Percentiles rank a stretch among this genome's conserved stretches.
Evolutionary conservation across 2,113 vertebrate species (phyloP).

Genomic region (Crotalus helleri): DNA sequence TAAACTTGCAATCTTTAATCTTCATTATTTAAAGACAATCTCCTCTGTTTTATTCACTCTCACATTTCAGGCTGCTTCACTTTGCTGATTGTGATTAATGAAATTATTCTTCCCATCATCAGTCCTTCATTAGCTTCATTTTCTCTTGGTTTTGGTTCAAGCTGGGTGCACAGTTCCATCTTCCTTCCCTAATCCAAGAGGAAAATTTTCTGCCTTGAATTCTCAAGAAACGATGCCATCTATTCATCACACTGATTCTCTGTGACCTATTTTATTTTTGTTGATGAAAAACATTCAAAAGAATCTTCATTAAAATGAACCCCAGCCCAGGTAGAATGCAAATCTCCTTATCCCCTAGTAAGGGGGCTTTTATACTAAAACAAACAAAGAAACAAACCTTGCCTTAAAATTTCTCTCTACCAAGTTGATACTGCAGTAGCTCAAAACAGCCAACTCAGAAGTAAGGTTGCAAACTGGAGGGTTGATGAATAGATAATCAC

Average conservation of each 20-base stretch:
- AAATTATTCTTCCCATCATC: not conserved
- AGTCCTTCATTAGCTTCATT: slow-evolving; percentile 4
- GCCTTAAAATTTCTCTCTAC: not conserved
- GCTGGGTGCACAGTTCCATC: not conserved
- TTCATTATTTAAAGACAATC: not conserved
- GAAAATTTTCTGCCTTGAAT: not conserved
- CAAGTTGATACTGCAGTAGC: not conserved
- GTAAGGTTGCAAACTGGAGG: not conserved
- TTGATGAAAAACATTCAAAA: not conserved
- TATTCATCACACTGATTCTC: not conserved
- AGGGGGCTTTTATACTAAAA: not conserved
- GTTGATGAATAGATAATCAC: not conserved
- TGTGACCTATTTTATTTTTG: not conserved
- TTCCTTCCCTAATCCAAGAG: not conserved
- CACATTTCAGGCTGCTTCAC: not conserved
- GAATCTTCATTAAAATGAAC: not conserved
- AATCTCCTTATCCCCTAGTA: not conserved
- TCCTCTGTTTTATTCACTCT: not conserved
- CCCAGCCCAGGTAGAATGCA: not conserved
- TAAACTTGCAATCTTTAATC: not conserved
- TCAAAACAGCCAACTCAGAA: not conserved
- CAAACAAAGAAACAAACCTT: not conserved
- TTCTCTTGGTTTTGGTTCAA: not conserved
- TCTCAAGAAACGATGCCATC: not conserved
- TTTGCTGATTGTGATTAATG: not conserved